Evolutionary conservation across 2,888 invertebrate species (phyloP), one percentile per base, ranked within the genome.

Genomic region (Caprella mutica): DNA sequence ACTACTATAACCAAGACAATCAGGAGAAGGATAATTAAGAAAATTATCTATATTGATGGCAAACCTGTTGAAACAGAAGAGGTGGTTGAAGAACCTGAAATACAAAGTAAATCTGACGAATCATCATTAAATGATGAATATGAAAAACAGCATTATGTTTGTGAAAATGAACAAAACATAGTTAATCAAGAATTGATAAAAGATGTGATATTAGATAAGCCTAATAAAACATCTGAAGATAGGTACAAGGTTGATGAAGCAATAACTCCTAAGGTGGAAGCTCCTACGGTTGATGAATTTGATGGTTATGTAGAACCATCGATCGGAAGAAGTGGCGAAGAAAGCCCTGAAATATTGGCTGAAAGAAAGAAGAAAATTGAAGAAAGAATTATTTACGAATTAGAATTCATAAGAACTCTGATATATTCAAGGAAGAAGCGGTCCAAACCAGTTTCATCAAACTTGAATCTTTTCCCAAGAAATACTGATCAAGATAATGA

Each of bases 401-500:
- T 54, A 57, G 43, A 55, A 21, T 57, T 54, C 14, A 54, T 61
- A 24, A 51, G 29, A n/a, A 27, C n/a, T n/a, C n/a, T n/a, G n/a
- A n/a, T n/a, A n/a, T n/a, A n/a, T n/a, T n/a, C n/a, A n/a, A n/a
- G n/a, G n/a, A n/a, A n/a, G n/a, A n/a, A n/a, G n/a, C n/a, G n/a
- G n/a, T n/a, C n/a, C n/a, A n/a, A n/a, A n/a, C n/a, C n/a, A n/a
- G n/a, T n/a, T n/a, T n/a, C n/a, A n/a, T n/a, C n/a, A n/a, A n/a
- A n/a, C n/a, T n/a, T n/a, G n/a, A n/a, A n/a, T n/a, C n/a, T n/a
- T 5, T 4, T 26, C 3, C n/a, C 27, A 9, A 19, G 14, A 3
- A n/a, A 48, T n/a, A 26, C 48, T 0, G 78, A 80, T 65, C 76
- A 79, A 67, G 75, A 77, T 8, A 72, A 76, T n/a, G 71, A 72